A percentile compares a stretch with the other conserved stretches of the same genome.
phyloP scores from a whole-genome alignment of 2,113 vertebrate genomes.

The Mesocricetus auratus region DNA sequence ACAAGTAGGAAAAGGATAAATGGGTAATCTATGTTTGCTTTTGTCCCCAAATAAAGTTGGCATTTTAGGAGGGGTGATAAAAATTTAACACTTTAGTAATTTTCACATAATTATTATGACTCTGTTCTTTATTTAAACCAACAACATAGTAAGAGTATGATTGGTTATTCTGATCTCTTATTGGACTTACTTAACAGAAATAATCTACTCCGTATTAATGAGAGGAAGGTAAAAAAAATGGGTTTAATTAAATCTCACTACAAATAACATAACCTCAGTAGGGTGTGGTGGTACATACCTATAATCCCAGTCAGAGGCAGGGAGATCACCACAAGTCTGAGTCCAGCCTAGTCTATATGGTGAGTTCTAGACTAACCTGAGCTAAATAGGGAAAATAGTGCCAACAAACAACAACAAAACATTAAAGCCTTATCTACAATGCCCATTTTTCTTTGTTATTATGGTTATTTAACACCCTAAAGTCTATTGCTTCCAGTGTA shows the following conservation, averaged over 20 bases:
- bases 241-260: slow-evolving; percentile 19
- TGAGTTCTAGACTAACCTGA: neutral
- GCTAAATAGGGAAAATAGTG: neutral
- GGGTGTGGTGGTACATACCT: neutral
- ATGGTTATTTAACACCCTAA: neutral
- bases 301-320: neutral
- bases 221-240: neutral
- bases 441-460: neutral
- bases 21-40: neutral
- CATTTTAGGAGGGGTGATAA: neutral
- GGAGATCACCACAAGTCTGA: neutral
- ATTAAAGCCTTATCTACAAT: neutral
- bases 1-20: neutral
- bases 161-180: neutral
- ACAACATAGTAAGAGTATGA: slow-evolving; percentile 8
- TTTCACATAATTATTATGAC: slow-evolving; percentile 2
- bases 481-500: neutral
- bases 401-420: neutral
- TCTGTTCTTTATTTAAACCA: slow-evolving; percentile 4
- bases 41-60: slow-evolving; percentile 8
- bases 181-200: neutral
- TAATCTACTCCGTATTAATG: neutral
- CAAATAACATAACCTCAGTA: neutral
- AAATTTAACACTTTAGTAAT: neutral
- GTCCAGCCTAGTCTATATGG: neutral